Evolutionary conservation across 2,113 vertebrate genomes (phyloP).

Genomic region (Corvus cornix): DNA sequence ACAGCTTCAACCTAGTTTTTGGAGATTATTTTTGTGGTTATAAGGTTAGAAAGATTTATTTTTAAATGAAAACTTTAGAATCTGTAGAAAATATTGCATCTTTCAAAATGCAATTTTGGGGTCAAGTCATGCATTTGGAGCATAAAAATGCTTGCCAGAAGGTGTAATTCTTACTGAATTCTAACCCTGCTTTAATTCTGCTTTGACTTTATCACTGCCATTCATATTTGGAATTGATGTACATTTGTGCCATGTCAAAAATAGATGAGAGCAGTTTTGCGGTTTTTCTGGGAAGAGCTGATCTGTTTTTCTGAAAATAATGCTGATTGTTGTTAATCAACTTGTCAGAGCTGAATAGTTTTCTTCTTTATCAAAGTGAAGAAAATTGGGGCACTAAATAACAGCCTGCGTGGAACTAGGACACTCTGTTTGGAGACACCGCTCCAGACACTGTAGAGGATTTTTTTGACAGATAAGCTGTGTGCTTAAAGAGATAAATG

Average conservation of each 20-base stretch:
- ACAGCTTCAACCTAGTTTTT: background rate
- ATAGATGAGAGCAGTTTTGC: background rate
- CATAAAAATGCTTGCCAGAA: background rate
- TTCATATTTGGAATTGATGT: slow-evolving; percentile 25
- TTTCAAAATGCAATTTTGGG: background rate
- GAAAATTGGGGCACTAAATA: slow-evolving; percentile 57
- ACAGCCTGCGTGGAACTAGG: slow-evolving; percentile 12
- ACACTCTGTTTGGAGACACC: slow-evolving; percentile 42
- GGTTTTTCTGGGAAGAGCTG: slow-evolving; percentile 29
- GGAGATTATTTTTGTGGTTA: background rate
- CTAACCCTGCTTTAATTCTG: background rate
- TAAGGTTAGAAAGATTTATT: slow-evolving; percentile 14
- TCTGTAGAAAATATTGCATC: background rate
- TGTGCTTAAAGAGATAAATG: slow-evolving; percentile 70
- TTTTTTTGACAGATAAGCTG: slow-evolving; percentile 71
- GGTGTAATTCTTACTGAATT: background rate
- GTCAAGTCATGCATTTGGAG: background rate
- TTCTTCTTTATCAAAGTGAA: slow-evolving; percentile 55
- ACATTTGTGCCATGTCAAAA: slow-evolving; percentile 2
- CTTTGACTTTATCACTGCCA: slow-evolving; percentile 1
- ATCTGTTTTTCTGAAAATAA: slow-evolving; percentile 56
- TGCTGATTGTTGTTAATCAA: slow-evolving; percentile 60
- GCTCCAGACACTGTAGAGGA: slow-evolving; percentile 55
- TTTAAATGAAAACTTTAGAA: background rate
- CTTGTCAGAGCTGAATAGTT: slow-evolving; percentile 51